Evolutionary conservation across 1,140 invertebrate species (phyloP).

Genomic region (Calliphora vicina): DNA sequence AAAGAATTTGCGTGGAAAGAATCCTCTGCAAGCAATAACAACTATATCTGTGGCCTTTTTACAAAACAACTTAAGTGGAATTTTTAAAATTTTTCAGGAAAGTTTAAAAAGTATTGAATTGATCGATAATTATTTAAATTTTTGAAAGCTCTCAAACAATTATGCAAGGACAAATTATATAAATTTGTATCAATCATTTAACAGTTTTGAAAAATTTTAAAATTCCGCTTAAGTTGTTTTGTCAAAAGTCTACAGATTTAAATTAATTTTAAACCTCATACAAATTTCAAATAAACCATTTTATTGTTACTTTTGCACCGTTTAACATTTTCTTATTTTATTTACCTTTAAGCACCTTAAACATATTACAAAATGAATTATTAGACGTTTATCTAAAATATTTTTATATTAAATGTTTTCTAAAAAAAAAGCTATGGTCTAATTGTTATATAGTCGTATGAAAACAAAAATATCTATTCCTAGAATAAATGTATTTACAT

Average conservation of each 20-base stretch:
- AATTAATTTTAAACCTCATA: background rate
- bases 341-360: background rate
- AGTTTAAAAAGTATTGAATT: no score
- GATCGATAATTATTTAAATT: no score
- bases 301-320: background rate
- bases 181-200: no score
- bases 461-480: background rate
- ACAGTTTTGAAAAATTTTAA: no score
- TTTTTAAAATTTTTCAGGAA: no score
- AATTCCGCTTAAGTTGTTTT: no score
- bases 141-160: no score
- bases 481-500: background rate
- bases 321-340: no score
- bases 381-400: background rate
- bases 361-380: background rate
- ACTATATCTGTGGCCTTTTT: no score
- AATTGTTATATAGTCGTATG: background rate
- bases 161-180: no score
- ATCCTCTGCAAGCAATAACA: background rate
- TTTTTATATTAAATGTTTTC: background rate
- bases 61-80: no score
- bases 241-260: no score
- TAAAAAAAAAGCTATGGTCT: slow-evolving; percentile 23
- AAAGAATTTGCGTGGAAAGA: background rate
- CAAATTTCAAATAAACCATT: background rate